These are phyloP conservation scores for Nestor notabilis DNA, from an alignment of 2,113 vertebrate species.

Conservation along the genomic window DNA sequence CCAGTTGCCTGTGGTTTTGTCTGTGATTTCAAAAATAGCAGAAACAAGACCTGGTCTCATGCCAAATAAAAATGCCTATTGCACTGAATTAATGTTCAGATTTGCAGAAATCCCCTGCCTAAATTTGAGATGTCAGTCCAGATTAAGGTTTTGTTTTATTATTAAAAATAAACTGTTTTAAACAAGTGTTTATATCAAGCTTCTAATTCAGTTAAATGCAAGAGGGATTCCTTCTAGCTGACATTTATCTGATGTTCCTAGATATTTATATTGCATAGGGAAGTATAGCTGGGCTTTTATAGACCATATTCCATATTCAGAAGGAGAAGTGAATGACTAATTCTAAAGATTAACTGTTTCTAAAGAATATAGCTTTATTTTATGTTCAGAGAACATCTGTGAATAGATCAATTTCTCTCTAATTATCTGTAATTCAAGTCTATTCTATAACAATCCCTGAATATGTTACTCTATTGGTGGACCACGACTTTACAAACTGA, in stretches of 20 bases:
- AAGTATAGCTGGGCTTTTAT: not conserved
- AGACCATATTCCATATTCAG: not conserved
- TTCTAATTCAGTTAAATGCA: not conserved
- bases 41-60: not conserved
- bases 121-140: not conserved
- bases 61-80: not conserved
- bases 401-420: not conserved
- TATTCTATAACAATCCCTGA: not conserved
- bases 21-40: constrained; percentile 44
- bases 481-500: not conserved
- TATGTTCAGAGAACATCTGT: not conserved
- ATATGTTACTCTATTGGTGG: not conserved
- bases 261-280: not conserved
- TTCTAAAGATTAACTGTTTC: not conserved
- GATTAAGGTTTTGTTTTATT: not conserved
- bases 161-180: not conserved
- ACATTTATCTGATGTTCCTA: not conserved
- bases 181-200: not conserved
- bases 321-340: not conserved
- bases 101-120: constrained; percentile 8
- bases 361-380: not conserved
- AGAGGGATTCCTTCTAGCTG: not conserved
- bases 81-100: not conserved
- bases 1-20: constrained; percentile 54
- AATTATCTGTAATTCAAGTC: not conserved